A percentile compares a stretch with the other conserved stretches of the same genome.
Conservation (phyloP, 2,888 invertebrate species). For the Catocala sponsa region DNA sequence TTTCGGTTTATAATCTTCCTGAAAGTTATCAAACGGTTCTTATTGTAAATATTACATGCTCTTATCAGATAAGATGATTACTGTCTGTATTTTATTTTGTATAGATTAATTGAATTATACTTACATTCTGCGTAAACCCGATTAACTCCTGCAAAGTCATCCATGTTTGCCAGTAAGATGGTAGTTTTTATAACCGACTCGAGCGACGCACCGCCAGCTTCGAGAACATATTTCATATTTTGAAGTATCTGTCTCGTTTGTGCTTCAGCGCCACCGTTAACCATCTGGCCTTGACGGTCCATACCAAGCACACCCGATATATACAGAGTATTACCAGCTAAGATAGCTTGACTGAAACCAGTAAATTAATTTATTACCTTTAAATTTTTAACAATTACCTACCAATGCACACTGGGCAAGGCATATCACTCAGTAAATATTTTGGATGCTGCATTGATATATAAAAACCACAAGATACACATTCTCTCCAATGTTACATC, state of each 20-base stretch:
- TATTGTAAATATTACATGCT: too few relatives aligned
- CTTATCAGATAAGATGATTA: too few relatives aligned
- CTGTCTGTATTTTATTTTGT: too few relatives aligned
- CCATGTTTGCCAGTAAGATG: constrained; percentile 93
- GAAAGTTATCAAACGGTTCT: too few relatives aligned
- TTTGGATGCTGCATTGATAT: too few relatives aligned
- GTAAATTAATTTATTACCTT: not conserved
- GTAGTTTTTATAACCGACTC: constrained; percentile 95
- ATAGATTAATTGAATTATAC: constrained; percentile 38
- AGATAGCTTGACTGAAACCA: constrained; percentile 93
- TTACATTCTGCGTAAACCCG: constrained; percentile 95
- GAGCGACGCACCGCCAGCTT: constrained; percentile 91
- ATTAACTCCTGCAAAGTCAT: constrained; percentile 94
- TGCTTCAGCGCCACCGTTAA: constrained; percentile 91
- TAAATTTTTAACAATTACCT: too few relatives aligned
- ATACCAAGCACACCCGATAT: constrained; percentile 96
- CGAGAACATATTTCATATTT: constrained; percentile 93
- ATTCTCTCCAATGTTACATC: too few relatives aligned
- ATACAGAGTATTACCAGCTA: constrained; percentile 94
- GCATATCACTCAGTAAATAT: too few relatives aligned
- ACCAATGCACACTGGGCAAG: too few relatives aligned
- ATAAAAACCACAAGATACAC: too few relatives aligned
- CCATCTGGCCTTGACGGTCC: constrained; percentile 91
- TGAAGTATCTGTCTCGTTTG: constrained; percentile 93
- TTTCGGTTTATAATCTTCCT: too few relatives aligned